Base-by-base conservation (phyloP, 1,140 invertebrate genomes). In the Papilio polyxenes region DNA sequence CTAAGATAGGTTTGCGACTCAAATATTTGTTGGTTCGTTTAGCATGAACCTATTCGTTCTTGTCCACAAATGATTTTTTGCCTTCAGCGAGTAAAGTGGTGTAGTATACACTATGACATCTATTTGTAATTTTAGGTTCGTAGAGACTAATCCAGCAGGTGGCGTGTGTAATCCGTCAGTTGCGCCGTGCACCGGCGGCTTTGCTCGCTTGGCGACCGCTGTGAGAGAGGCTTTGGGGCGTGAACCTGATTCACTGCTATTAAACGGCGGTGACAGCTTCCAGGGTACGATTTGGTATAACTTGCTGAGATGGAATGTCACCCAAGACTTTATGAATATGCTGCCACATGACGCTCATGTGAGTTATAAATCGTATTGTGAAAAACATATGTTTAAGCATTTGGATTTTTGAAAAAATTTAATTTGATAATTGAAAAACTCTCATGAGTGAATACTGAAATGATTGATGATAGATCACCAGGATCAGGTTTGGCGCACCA, bases 201-300 rank as follows among this genome's bases (percentile, higher is more conserved):
- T 97, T 81, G 95, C 97, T 0, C 92, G 97, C 62, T 84, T 96
- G 0, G 92, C 93, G 15, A 95, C 95, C 0, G 89, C 91, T 6
- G 93, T 96, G 1, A 91, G 94, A 56, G 85, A 95, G 59, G 87
- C 95, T 8, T 88, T 95, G 48, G 86, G 89, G 3, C 91, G 95
- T 20, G 90, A 95, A 80, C 95, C 95, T 0, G 92, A 96, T 82
- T 95, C 96, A 0, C 88, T 98, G 76, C 95, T 97, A 56, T 88
- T 98, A 0, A 97, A 97, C 87, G 97, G 95, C 4, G 97, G 97
- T 0, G 97, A 98, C 89, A 96, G 96, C 89, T 98, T 96, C 88
- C 97, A 97, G 90, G 97, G 97, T 0, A 97, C 97, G 0, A 93
- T 97, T 0, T 98, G 96, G 96, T 97, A 97, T 88, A 96, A 96